A percentile compares a stretch with the other conserved stretches of the same genome.
Conservation (phyloP, 1,140 invertebrate genomes). For the Zeugodacus cucurbitae region DNA sequence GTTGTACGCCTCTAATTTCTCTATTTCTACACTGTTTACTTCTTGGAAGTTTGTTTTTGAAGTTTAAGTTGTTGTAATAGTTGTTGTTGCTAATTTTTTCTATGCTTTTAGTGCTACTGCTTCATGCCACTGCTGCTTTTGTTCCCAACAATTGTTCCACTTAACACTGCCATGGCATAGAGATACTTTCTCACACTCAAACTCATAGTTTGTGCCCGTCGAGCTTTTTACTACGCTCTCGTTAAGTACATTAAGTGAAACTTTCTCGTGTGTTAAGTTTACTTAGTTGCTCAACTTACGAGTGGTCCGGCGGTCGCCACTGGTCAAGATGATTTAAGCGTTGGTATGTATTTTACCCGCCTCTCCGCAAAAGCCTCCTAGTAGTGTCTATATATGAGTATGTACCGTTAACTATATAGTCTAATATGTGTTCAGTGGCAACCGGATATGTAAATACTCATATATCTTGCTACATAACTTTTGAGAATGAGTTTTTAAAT, state of each 20-base stretch:
- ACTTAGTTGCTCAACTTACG: slow-evolving; percentile 21
- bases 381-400: background rate
- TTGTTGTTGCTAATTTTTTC: background rate
- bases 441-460: background rate
- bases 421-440: background rate
- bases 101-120: background rate
- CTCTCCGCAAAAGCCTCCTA: no score
- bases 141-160: background rate
- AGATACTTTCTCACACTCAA: background rate
- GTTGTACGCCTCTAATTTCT: background rate
- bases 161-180: background rate
- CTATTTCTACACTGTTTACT: background rate
- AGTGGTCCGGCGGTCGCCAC: background rate
- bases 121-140: background rate
- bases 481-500: background rate
- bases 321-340: background rate
- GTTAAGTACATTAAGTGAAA: slow-evolving; percentile 14
- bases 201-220: no score
- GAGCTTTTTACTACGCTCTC: no score
- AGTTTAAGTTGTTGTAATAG: background rate
- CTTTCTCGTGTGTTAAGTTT: slow-evolving; percentile 15
- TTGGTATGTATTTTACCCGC: background rate
- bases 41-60: slow-evolving; percentile 16
- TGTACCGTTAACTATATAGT: background rate
- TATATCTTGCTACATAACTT: background rate